Percentiles rank a stretch among this genome's conserved stretches.
phyloP scores from a whole-genome alignment of 2,113 vertebrate genomes.

The Nestor notabilis region DNA sequence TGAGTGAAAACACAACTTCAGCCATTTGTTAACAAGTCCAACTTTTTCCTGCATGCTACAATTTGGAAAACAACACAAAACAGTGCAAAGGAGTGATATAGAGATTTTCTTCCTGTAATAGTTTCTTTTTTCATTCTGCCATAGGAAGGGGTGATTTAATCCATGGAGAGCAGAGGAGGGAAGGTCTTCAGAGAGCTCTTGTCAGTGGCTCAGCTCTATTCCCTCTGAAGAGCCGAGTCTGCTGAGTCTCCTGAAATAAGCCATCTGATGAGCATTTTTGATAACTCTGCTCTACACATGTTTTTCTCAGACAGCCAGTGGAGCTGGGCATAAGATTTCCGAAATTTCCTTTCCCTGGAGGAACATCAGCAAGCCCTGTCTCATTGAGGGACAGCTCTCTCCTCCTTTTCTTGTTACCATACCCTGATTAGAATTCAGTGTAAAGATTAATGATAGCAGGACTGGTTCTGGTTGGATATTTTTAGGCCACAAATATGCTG shows the following conservation, averaged over 20 bases:
- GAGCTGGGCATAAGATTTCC: neutral
- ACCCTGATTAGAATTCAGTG: conserved; percentile 16
- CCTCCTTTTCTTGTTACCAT: neutral
- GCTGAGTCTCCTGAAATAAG: neutral
- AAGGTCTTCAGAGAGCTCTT: neutral
- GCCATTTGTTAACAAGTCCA: neutral
- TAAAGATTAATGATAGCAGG: neutral
- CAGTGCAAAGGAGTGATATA: neutral
- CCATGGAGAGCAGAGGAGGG: neutral
- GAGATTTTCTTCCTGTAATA: neutral
- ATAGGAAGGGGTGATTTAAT: neutral
- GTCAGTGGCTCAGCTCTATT: neutral
- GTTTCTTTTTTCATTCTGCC: neutral
- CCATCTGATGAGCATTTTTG: neutral
- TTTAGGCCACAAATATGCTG: conserved; percentile 18
- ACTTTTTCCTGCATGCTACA: neutral
- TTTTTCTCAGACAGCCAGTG: neutral
- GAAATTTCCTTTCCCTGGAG: neutral
- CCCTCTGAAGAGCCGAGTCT: neutral
- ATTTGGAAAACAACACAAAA: neutral
- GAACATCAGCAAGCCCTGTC: neutral
- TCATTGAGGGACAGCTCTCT: neutral
- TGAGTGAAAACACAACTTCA: neutral
- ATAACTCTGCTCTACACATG: neutral
- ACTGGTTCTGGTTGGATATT: neutral